phyloP scores from a whole-genome alignment of 2,888 invertebrate genomes.

The Dicycla oo region DNA sequence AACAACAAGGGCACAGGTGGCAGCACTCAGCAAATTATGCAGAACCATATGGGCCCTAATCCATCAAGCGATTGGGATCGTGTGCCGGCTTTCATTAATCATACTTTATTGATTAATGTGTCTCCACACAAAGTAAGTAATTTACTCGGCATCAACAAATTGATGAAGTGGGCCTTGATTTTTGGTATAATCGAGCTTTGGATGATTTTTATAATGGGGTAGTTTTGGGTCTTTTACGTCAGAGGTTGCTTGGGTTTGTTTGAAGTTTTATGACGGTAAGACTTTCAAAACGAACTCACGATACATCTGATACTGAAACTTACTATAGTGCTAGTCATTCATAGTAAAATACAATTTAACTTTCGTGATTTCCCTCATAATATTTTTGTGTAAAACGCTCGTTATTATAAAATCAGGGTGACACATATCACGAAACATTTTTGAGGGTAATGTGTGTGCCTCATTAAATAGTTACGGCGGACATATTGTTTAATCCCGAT shows the following conservation, averaged over 20 bases:
- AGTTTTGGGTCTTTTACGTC: background rate
- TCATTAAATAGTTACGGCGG: slow-evolving; percentile 81
- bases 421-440: slow-evolving; percentile 62
- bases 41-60: slow-evolving; percentile 88
- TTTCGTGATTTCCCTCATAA: slow-evolving; percentile 22
- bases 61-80: slow-evolving; percentile 88
- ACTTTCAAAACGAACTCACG: background rate
- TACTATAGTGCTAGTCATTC: too few relatives aligned
- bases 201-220: slow-evolving; percentile 7
- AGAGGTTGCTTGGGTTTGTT: background rate
- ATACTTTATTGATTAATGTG: slow-evolving; percentile 89
- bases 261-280: background rate
- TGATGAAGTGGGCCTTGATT: slow-evolving; percentile 80
- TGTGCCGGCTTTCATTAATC: slow-evolving; percentile 86
- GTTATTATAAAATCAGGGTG: slow-evolving; percentile 45
- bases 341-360: slow-evolving; percentile 35
- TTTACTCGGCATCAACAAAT: slow-evolving; percentile 79
- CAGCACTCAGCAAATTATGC: slow-evolving; percentile 87
- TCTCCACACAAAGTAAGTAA: slow-evolving; percentile 86
- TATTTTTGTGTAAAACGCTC: slow-evolving; percentile 14
- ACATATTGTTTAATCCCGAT: slow-evolving; percentile 83
- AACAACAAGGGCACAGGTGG: slow-evolving; percentile 84
- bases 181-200: slow-evolving; percentile 60
- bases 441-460: slow-evolving; percentile 68
- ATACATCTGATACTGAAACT: too few relatives aligned